A percentile compares a stretch with the other conserved stretches of the same genome.
Conservation (phyloP, 1,140 invertebrate species). For the Cotesia glomerata region DNA sequence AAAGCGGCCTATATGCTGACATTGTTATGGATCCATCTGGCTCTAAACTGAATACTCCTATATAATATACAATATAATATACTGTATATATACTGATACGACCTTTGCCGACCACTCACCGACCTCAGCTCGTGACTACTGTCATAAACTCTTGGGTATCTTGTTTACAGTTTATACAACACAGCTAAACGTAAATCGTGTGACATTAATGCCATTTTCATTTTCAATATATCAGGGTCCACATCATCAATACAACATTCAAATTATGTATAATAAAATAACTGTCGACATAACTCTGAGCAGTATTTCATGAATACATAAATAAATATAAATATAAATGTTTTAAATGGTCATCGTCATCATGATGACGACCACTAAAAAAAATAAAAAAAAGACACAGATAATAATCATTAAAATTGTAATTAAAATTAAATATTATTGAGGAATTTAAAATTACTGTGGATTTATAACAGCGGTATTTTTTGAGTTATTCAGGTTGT, state of each 20-base stretch:
- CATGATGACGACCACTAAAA: background rate
- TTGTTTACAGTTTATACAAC: constrained; percentile 5
- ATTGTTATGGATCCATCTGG: background rate
- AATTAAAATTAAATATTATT: background rate
- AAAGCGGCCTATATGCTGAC: background rate
- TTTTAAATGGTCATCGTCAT: background rate
- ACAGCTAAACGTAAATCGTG: constrained; percentile 3
- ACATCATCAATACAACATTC: background rate
- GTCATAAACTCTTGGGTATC: constrained; percentile 14
- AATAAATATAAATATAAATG: background rate
- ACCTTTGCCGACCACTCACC: constrained; percentile 9
- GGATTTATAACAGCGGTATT: background rate
- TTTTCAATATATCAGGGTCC: constrained; percentile 2
- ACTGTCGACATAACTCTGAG: constrained; percentile 3
- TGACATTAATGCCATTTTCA: constrained; percentile 10
- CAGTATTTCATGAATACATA: background rate
- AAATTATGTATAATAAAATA: constrained; percentile 10
- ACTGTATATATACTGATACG: background rate
- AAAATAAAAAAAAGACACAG: background rate
- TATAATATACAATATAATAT: too few relatives aligned
- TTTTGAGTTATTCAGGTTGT: constrained; percentile 12
- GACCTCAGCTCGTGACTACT: constrained; percentile 22
- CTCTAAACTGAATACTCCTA: too few relatives aligned
- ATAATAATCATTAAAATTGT: background rate
- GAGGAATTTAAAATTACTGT: background rate